A percentile compares a stretch with the other conserved stretches of the same genome.
These are phyloP conservation scores for Sinonovacula constricta DNA, from an alignment of 1,140 invertebrate genomes.

Conservation along the genomic window DNA sequence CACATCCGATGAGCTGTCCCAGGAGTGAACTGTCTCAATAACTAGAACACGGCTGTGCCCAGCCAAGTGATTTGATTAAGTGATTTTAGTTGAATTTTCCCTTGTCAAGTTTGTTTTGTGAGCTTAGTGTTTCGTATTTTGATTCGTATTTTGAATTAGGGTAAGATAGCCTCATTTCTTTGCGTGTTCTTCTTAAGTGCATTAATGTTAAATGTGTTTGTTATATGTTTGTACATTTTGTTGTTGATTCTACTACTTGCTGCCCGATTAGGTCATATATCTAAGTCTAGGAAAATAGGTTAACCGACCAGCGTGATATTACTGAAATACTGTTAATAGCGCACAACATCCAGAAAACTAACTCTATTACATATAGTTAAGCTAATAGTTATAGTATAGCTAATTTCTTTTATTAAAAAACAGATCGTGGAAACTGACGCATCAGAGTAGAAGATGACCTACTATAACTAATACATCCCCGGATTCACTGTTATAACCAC, in stretches of 20 bases:
- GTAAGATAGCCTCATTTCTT: constrained; percentile 24
- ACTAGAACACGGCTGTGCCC: constrained; percentile 3
- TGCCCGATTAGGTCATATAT: constrained; percentile 5
- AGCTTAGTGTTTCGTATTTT: constrained; percentile 15
- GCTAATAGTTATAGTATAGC: neutral
- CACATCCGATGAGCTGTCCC: no score
- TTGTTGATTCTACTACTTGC: constrained; percentile 7
- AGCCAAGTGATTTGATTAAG: constrained; percentile 20
- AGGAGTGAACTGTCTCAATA: constrained; percentile 13
- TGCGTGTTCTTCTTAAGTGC: constrained; percentile 7
- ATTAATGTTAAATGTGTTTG: constrained; percentile 14
- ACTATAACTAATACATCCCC: constrained; percentile 19
- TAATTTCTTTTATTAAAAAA: constrained; percentile 15
- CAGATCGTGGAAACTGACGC: no score
- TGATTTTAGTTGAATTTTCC: constrained; percentile 13
- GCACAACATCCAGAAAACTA: constrained; percentile 13
- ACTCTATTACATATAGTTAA: constrained; percentile 18
- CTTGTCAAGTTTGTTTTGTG: constrained; percentile 17
- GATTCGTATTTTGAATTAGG: constrained; percentile 12
- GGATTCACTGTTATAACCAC: constrained; percentile 11
- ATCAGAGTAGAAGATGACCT: constrained; percentile 21
- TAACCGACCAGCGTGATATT: constrained; percentile 8
- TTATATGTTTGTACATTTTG: constrained; percentile 25
- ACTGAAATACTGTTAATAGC: constrained; percentile 10
- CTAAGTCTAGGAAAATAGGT: no score